Evolutionary conservation across 2,888 invertebrate genomes (phyloP).

Genomic region (Hydroisotoma schaefferi): DNA sequence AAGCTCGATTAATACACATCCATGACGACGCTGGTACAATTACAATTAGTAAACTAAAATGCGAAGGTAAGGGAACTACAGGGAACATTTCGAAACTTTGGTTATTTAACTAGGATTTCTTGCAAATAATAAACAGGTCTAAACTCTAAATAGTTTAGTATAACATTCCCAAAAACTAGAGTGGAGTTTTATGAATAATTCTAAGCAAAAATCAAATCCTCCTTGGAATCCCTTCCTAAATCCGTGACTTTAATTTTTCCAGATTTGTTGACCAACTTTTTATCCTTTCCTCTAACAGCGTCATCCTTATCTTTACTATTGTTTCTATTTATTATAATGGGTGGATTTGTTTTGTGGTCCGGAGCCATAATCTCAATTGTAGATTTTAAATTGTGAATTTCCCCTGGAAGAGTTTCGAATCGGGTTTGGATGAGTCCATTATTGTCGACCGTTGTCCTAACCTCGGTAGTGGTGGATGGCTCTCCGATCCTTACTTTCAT

Average conservation of each 20-base stretch:
- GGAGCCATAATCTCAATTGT: constrained; percentile 29
- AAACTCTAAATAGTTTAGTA: no score
- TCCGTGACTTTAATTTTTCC: constrained; percentile 11
- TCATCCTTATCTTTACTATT: background rate
- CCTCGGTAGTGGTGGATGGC: constrained; percentile 36
- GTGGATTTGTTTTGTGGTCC: background rate
- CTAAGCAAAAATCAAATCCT: no score
- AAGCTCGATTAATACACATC: no score
- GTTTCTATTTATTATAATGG: background rate
- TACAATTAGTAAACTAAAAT: no score
- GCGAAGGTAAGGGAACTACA: no score
- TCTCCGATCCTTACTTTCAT: constrained; percentile 27
- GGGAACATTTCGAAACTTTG: no score
- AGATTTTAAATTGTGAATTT: constrained; percentile 16
- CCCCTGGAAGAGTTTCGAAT: constrained; percentile 17
- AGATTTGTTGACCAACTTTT: constrained; percentile 4
- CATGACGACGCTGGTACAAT: no score
- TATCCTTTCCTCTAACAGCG: background rate
- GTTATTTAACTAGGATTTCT: no score
- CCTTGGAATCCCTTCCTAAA: constrained; percentile 15
- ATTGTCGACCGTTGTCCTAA: constrained; percentile 39
- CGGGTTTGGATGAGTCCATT: constrained; percentile 42
- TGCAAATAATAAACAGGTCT: no score
- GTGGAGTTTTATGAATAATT: no score
- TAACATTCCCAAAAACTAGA: no score